phyloP scores from a whole-genome alignment of 1,140 invertebrate genomes.

The Pachypeltis micranthus region DNA sequence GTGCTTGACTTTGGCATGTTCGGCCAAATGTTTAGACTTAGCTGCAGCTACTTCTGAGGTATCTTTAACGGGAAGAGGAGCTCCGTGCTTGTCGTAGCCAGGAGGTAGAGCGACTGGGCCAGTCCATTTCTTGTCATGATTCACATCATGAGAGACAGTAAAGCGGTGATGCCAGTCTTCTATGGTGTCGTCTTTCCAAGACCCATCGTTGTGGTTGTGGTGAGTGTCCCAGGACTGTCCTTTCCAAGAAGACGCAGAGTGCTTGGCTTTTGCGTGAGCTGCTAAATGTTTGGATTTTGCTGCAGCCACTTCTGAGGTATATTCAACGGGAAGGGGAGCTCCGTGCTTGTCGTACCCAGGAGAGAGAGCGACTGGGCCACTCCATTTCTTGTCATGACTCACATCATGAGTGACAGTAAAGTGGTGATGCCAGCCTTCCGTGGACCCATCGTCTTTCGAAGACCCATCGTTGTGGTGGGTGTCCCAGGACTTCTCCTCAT shows the following conservation, averaged over 20 bases:
- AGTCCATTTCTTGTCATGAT: not conserved
- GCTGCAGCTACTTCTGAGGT: slow-evolving; percentile 22
- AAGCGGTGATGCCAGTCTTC: too few relatives aligned
- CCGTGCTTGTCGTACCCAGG: slow-evolving; percentile 37
- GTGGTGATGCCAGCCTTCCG: not conserved
- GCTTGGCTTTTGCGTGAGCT: not conserved
- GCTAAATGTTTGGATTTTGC: slow-evolving; percentile 26
- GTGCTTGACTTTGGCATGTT: not conserved
- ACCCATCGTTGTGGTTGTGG: not conserved
- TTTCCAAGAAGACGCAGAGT: not conserved
- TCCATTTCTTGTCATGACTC: slow-evolving; percentile 23
- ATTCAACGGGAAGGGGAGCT: slow-evolving; percentile 26
- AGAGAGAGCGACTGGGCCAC: slow-evolving; percentile 36
- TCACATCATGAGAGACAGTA: too few relatives aligned
- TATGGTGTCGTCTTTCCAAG: too few relatives aligned
- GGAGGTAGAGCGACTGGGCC: not conserved
- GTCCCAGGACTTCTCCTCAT: not conserved
- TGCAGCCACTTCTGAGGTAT: slow-evolving; percentile 26
- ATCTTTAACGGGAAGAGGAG: not conserved
- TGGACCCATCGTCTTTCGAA: slow-evolving; percentile 3
- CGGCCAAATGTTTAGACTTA: slow-evolving; percentile 24
- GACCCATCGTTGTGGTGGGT: not conserved
- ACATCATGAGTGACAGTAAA: not conserved
- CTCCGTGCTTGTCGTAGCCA: not conserved
- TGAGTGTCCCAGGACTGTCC: not conserved